Evolutionary conservation across 2,888 invertebrate species (phyloP), one percentile per base, ranked within the genome.

Genomic region (Achlya flavicornis): DNA sequence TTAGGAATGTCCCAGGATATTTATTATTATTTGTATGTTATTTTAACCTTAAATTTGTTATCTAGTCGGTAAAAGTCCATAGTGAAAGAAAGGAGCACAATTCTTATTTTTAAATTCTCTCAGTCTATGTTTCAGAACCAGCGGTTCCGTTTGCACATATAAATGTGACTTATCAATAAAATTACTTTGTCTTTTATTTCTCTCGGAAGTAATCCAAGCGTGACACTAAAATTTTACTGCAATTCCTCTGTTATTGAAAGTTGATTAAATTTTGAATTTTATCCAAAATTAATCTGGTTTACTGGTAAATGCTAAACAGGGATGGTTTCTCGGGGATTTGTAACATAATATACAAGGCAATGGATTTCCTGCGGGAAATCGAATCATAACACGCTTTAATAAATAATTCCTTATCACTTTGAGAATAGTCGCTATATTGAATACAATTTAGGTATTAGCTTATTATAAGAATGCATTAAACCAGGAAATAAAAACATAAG

Each of bases 201-300:
- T 3, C 19, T 19, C n/a, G 7, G 1, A 5, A 48, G 19, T 53
- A 53, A 53, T 53, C 2, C 19, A 53, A 48, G 1, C 48, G 53
- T n/a, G 19, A 19, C n/a, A 10, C 14, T 11, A 19, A 53, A 19
- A 10, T 19, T 19, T 53, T 53, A 53, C 10, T 19, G 10, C 10
- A 19, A 19, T 4, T 10, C 19, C 16, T 53, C 19, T 46, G 5
- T 46, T n/a, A 53, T 19, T 19, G 53, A 4, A 16, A 48, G 6
- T 16, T 53, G 16, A 53, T 16, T 16, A 53, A 53, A 53, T 53
- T 43, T 53, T 53, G 53, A 19, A 53, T 53, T 53, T n/a, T 41
- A 48, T 1, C 53, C 53, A 19, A 53, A 53, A 19, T 48, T 53
- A 53, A 19, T 53, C 53, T 7, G 0, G 53, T 53, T 5, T 48